A percentile compares a stretch with the other conserved stretches of the same genome.
Evolutionary conservation across 2,888 invertebrate species (phyloP).

Genomic region (Heliconius aoede): DNA sequence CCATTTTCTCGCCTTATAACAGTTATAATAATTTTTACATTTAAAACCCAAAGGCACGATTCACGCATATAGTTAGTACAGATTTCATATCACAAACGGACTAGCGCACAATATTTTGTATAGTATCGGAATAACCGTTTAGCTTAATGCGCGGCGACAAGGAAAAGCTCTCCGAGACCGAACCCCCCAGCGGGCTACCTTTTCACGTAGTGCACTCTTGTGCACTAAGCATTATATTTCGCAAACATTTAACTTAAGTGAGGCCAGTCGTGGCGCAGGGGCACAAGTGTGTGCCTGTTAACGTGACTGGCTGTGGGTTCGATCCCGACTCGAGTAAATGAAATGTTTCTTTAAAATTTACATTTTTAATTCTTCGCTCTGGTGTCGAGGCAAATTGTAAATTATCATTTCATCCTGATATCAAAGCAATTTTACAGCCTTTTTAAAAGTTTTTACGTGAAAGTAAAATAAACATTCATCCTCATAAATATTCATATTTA

Average conservation of each 20-base stretch:
- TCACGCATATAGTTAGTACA: background rate
- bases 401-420: too few relatives aligned
- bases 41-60: slow-evolving; percentile 65
- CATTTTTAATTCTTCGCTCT: too few relatives aligned
- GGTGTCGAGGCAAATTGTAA: too few relatives aligned
- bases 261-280: too few relatives aligned
- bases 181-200: slow-evolving; percentile 62
- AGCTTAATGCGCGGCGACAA: slow-evolving; percentile 79
- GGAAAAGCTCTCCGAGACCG: slow-evolving; percentile 76
- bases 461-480: too few relatives aligned
- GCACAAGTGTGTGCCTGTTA: too few relatives aligned
- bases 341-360: too few relatives aligned
- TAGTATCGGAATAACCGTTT: slow-evolving; percentile 79
- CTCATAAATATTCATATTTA: too few relatives aligned
- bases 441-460: too few relatives aligned
- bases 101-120: slow-evolving; percentile 56
- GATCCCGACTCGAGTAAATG: too few relatives aligned
- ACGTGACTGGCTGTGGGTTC: too few relatives aligned
- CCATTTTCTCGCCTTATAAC: background rate
- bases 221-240: slow-evolving; percentile 48
- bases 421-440: too few relatives aligned
- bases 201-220: slow-evolving; percentile 54
- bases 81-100: slow-evolving; percentile 24
- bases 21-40: slow-evolving; percentile 65
- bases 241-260: slow-evolving; percentile 44